Evolutionary conservation across 2,113 vertebrate species (phyloP).

Genomic region (Abramis brama): DNA sequence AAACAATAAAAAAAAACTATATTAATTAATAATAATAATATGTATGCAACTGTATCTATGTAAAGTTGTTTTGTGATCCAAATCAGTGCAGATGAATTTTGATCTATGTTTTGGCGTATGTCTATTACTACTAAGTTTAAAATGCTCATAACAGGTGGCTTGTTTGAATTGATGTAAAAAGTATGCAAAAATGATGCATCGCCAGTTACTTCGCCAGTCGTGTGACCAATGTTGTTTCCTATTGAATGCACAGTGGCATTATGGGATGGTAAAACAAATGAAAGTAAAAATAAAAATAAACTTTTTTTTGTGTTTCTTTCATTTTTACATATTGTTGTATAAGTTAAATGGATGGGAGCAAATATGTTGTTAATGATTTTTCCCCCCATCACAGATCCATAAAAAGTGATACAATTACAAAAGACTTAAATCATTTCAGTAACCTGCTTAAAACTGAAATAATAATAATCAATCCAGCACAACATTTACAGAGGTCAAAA

Average conservation of each 20-base stretch:
- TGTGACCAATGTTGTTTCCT: neutral
- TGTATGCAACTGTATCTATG: neutral
- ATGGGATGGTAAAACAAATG: neutral
- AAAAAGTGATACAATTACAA: neutral
- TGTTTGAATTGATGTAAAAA: neutral
- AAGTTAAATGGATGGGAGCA: neutral
- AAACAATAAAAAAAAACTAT: too few relatives aligned
- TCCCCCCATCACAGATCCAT: too few relatives aligned
- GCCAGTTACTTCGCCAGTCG: neutral
- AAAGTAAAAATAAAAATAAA: too few relatives aligned
- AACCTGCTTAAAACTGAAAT: neutral
- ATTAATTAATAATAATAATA: too few relatives aligned
- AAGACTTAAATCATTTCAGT: neutral
- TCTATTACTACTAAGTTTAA: neutral
- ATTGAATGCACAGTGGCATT: neutral
- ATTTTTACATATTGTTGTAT: neutral
- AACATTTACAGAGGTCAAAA: neutral
- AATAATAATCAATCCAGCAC: neutral
- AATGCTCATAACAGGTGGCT: neutral
- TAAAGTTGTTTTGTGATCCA: neutral
- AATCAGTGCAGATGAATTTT: neutral
- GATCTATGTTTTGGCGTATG: neutral
- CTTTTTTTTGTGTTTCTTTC: neutral
- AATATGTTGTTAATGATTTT: neutral
- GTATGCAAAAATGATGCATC: neutral